Base-by-base conservation (phyloP, 2,888 invertebrate species). In the Leptinotarsa rubiginosa region DNA sequence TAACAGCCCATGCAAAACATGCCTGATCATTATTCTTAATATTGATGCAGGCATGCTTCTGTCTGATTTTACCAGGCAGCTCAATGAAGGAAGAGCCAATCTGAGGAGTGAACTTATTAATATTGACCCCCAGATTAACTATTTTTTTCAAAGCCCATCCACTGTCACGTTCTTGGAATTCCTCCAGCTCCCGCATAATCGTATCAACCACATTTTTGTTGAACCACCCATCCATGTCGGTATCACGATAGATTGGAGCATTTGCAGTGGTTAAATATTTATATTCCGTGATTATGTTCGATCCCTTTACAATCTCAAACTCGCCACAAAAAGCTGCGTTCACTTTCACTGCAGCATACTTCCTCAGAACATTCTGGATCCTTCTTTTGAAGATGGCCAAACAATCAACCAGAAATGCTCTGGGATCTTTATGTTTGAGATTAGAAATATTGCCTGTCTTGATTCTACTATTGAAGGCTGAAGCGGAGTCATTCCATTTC, bases 1-100 rank as follows among this genome's bases (percentile, higher is more conserved):
- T 72, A 16, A 74, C 72, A 22, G 78, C 70, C 80, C 79, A 79
- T 7, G 76, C 77, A 71, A 82, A 82, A 66, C 81, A 82, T 10
- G 74, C 62, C 13, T 62, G 12, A 22, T 62, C 62, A 31, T 22
- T 22, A 10, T 62, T 62, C 22, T 62, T 22, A 16, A 62, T 16
- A 31, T 31, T 22, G 22, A 62, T 10, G 7, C 25, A 31, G 1
- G 62, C 59, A 0, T n/a, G 4, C n/a, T 59, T 59, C n/a, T n/a
- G 3, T n/a, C n/a, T 13, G 12, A 59, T 59, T 4, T 59, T 0
- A 22, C 2, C 2, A 4, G 59, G 59, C 18, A 59, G 20, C 18
- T 59, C 1, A n/a, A 59, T 59, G 4, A 3, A 59, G 0, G 59
- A 59, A 18, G 59, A 20, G 20, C 59, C 59, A 7, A 18, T 10